phyloP scores from a whole-genome alignment of 1,140 invertebrate genomes.

The Plectrocnemia conspersa region DNA sequence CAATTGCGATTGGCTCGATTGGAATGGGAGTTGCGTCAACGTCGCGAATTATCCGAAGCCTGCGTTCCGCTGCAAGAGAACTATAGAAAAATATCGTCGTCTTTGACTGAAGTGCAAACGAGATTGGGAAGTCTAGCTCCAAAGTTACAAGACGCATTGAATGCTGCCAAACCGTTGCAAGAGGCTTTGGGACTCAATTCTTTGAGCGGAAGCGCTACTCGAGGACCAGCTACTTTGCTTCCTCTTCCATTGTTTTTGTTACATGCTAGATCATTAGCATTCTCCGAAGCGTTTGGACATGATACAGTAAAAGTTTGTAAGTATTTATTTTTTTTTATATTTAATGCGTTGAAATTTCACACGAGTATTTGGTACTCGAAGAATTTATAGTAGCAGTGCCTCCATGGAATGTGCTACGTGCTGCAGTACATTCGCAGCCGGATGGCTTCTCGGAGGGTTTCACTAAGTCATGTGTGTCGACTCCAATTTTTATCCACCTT shows the following conservation, averaged over 20 bases:
- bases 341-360: no score
- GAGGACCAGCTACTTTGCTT: constrained; percentile 64
- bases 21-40: constrained; percentile 88
- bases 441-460: no score
- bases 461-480: no score
- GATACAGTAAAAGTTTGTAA: constrained; percentile 45
- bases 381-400: no score
- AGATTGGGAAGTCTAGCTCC: constrained; percentile 79
- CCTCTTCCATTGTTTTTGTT: constrained; percentile 82
- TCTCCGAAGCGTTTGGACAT: constrained; percentile 71
- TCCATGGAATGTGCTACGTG: no score
- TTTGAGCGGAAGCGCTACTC: constrained; percentile 53
- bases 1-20: constrained; percentile 78
- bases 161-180: constrained; percentile 84
- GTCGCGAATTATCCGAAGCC: constrained; percentile 74
- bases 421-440: no score
- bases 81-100: constrained; percentile 69
- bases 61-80: constrained; percentile 71
- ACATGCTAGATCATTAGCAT: constrained; percentile 81
- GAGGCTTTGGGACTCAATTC: constrained; percentile 77
- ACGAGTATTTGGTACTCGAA: no score
- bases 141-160: constrained; percentile 59
- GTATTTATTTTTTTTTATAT: constrained; percentile 21
- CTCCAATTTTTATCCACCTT: no score
- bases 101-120: constrained; percentile 75